These are phyloP conservation scores for Poeciliopsis paucimaculata DNA, from an alignment of 2,797 vertebrate genomes.

Conservation along the genomic window DNA sequence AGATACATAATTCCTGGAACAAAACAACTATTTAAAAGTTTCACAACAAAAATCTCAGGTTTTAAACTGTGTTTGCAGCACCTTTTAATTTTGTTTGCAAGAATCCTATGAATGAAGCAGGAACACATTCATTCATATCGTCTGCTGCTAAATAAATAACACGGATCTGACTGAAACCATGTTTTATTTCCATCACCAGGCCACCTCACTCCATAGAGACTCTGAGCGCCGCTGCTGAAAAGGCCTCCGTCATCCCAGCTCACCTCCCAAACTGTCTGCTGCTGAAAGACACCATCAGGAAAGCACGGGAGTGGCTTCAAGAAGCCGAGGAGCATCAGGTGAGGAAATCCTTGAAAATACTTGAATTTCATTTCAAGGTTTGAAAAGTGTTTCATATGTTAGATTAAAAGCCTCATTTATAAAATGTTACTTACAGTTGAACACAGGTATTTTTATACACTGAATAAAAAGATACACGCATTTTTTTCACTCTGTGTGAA, in stretches of 20 bases:
- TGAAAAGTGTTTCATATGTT: no score
- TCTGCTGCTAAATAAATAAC: neutral
- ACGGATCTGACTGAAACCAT: conserved; percentile 12
- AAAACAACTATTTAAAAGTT: neutral
- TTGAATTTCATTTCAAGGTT: no score
- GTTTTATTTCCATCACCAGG: conserved; percentile 71
- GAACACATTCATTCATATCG: neutral
- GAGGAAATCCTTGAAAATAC: neutral
- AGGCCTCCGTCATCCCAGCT: conserved; percentile 87
- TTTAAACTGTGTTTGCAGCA: conserved; percentile 14
- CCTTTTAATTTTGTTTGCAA: neutral
- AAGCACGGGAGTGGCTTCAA: conserved; percentile 91
- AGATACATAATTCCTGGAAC: no score
- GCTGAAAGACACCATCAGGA: conserved; percentile 89
- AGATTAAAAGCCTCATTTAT: no score
- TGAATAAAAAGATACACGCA: no score
- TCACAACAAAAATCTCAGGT: neutral
- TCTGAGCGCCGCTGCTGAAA: conserved; percentile 85
- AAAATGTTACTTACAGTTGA: no score
- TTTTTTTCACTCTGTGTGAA: no score
- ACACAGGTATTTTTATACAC: no score
- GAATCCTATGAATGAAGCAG: neutral
- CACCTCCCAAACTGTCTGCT: conserved; percentile 88
- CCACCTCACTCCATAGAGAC: conserved; percentile 88
- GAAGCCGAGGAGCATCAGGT: conserved; percentile 93